Evolutionary conservation across 1,140 invertebrate genomes (phyloP).

Genomic region (Bombus haemorrhoidalis): DNA sequence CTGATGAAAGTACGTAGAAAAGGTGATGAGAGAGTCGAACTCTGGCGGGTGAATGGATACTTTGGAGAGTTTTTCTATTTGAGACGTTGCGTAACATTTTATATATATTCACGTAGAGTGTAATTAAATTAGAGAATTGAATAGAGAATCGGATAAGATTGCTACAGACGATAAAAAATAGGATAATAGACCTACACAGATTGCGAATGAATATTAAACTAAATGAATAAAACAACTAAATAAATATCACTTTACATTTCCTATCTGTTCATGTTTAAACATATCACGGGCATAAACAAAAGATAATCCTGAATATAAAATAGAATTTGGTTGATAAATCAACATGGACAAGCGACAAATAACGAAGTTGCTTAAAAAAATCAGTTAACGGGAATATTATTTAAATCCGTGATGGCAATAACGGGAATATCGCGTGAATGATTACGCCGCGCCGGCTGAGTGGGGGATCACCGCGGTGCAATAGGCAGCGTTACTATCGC

Average conservation of each 20-base stretch:
- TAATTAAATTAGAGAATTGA: no score
- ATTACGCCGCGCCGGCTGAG: conserved; percentile 47
- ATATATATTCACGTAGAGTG: no score
- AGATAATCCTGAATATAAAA: not conserved
- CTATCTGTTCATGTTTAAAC: no score
- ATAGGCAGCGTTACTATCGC: conserved; percentile 34
- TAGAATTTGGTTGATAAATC: not conserved
- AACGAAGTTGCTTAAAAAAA: conserved; percentile 37
- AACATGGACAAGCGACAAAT: not conserved
- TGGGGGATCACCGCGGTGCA: conserved; percentile 20
- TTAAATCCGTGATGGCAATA: conserved; percentile 67
- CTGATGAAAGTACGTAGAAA: conserved; percentile 4
- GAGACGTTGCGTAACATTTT: not conserved
- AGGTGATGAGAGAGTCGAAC: not conserved
- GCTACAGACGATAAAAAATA: no score
- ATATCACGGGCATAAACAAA: not conserved
- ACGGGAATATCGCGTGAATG: conserved; percentile 67
- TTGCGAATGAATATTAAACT: no score
- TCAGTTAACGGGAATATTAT: conserved; percentile 73
- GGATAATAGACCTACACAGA: no score
- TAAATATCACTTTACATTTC: no score
- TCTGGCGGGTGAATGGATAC: not conserved
- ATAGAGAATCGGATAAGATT: no score
- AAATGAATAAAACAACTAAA: no score
- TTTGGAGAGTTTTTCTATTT: not conserved